Evolutionary conservation across 2,888 invertebrate genomes (phyloP), one percentile per base, ranked within the genome.

Genomic region (Empis livida): DNA sequence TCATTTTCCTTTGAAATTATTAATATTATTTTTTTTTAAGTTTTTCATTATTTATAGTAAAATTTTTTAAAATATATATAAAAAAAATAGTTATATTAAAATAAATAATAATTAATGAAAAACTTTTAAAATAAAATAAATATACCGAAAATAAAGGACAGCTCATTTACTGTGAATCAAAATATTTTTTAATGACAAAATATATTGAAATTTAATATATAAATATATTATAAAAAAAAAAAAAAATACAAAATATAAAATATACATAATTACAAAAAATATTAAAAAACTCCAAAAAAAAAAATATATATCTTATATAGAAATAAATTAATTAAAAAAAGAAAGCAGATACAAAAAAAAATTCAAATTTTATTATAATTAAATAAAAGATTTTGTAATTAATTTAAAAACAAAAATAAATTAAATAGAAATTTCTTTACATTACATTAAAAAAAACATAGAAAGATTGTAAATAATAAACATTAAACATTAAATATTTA

Each of bases 81-180:
- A 17, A 17, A 17, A 39, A 2, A 17, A 11, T 5, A 17, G 10
- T 11, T 14, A 42, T 40, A 27, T 37, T 46, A 43, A 42, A 40
- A 43, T 43, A 37, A 44, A 30, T 27, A 37, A 43, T 30, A 15
- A 39, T 44, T 44, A 46, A 46, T 38, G n/a, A n/a, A n/a, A n/a
- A n/a, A n/a, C n/a, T n/a, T n/a, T n/a, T 42, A 47, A 47, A 37
- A 38, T 42, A 44, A 44, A 44, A 42, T 14, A 37, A 27, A 42
- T 42, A 37, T 20, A 48, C 46, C 17, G 35, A 27, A 45, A 47
- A 44, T 35, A 40, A 51, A 48, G 31, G 23, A 43, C 48, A 51
- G 48, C 48, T 48, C 48, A 51, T 51, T 51, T 51, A 51, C 48
- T 51, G 51, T 51, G 48, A 51, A 48, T 48, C 45, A 46, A 51